These are phyloP conservation scores for Melanotaenia nigrans DNA, from an alignment of 2,797 vertebrate genomes.

Conservation along the genomic window DNA sequence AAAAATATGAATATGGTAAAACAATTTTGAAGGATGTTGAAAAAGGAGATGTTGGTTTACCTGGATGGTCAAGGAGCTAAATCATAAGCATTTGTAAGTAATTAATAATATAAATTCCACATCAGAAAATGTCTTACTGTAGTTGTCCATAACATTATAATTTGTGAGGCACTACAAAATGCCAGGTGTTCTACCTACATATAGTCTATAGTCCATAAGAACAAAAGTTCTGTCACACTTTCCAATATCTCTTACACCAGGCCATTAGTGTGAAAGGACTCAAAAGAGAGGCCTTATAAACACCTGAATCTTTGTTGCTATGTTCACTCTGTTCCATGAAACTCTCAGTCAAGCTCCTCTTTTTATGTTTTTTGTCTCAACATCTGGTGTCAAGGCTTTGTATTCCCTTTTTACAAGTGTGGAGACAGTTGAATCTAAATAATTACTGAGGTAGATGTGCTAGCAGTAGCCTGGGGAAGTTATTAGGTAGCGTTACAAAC, in stretches of 20 bases:
- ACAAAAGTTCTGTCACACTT: conserved; percentile 14
- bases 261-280: conserved; percentile 12
- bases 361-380: not conserved
- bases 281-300: conserved; percentile 31
- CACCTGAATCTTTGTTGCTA: conserved; percentile 34
- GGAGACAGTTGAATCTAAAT: conserved; percentile 57
- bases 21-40: not conserved
- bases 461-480: conserved; percentile 44
- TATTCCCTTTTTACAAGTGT: conserved; percentile 37
- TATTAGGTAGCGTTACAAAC: conserved; percentile 52
- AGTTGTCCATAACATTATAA: not conserved
- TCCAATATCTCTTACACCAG: not conserved
- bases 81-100: not conserved
- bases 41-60: not conserved
- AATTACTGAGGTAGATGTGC: conserved; percentile 53
- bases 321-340: conserved; percentile 19
- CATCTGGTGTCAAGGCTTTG: conserved; percentile 52
- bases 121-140: not conserved
- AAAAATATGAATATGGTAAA: not conserved
- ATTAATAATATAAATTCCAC: not conserved
- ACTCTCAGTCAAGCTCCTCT: conserved; percentile 10
- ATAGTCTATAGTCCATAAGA: not conserved
- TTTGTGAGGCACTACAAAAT: not conserved
- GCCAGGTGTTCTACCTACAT: not conserved
- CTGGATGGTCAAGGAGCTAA: not conserved